Conservation (phyloP, 2,888 invertebrate species). For the Poecilobothrus nobilitatus region DNA sequence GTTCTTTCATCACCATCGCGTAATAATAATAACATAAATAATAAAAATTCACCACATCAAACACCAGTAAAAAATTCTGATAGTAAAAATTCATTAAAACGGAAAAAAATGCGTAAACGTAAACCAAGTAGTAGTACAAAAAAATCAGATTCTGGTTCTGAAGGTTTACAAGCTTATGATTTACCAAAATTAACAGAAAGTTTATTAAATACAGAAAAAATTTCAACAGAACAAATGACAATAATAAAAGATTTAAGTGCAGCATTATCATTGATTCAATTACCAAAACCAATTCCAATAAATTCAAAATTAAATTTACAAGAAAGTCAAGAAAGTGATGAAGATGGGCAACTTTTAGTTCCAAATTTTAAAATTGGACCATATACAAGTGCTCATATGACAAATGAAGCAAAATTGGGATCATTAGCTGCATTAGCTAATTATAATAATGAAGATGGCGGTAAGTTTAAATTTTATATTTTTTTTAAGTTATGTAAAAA, state of each 20-base stretch:
- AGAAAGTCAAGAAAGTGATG: slow-evolving; percentile 52
- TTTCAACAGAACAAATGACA: slow-evolving; percentile 51
- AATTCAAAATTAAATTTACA: not conserved
- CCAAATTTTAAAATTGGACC: slow-evolving; percentile 61
- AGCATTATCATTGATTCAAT: slow-evolving; percentile 45
- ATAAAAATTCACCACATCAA: slow-evolving; percentile 27
- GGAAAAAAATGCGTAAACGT: slow-evolving; percentile 40
- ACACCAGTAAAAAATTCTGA: slow-evolving; percentile 32
- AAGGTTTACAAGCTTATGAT: slow-evolving; percentile 35
- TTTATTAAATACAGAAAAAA: slow-evolving; percentile 51
- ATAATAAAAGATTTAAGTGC: slow-evolving; percentile 51
- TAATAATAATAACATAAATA: slow-evolving; percentile 24
- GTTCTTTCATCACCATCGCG: slow-evolving; percentile 51
- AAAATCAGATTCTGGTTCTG: slow-evolving; percentile 52
- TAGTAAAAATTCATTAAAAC: slow-evolving; percentile 41
- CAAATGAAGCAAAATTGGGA: slow-evolving; percentile 38
- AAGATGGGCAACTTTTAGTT: slow-evolving; percentile 47
- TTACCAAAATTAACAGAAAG: slow-evolving; percentile 37
- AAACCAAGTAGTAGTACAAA: slow-evolving; percentile 28
- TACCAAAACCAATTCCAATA: slow-evolving; percentile 24
- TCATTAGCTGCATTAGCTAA: slow-evolving; percentile 42
- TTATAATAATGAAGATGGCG: slow-evolving; percentile 39
- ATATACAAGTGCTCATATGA: slow-evolving; percentile 38
- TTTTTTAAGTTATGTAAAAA: not conserved
- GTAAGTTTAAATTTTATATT: slow-evolving; percentile 25